These are phyloP conservation scores for Cynoglossus semilaevis DNA, from an alignment of 2,113 vertebrate genomes.

Conservation along the genomic window DNA sequence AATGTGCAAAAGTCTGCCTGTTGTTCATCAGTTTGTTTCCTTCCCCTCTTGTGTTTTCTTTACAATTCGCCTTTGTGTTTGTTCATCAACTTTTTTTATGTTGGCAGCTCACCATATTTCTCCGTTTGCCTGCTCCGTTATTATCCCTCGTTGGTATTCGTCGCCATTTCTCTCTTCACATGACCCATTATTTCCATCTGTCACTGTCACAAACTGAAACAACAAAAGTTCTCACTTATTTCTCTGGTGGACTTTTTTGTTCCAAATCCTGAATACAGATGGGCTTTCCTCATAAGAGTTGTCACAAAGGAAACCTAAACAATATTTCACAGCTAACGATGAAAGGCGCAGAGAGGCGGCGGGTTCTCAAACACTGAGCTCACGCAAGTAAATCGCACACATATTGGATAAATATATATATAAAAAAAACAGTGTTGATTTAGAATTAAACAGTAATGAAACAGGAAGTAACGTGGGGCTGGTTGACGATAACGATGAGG, in stretches of 20 bases:
- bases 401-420: no score
- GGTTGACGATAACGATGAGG: no score
- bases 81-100: conserved; percentile 17
- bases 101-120: conserved; percentile 5
- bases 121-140: background rate
- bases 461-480: no score
- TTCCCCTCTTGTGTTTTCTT: conserved; percentile 11
- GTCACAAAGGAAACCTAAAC: conserved; percentile 11
- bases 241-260: conserved; percentile 5
- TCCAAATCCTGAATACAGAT: conserved; percentile 21
- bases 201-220: conserved; percentile 6
- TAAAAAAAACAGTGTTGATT: no score
- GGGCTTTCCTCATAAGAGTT: conserved; percentile 23
- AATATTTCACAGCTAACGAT: conserved; percentile 18
- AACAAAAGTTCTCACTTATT: background rate
- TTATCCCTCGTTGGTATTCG: conserved; percentile 8
- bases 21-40: conserved; percentile 38
- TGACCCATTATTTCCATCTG: conserved; percentile 17
- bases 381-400: no score
- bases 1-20: conserved; percentile 52
- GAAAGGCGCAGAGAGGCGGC: conserved; percentile 34
- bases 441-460: no score
- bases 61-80: conserved; percentile 35
- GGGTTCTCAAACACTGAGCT: background rate
- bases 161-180: conserved; percentile 15